Conservation (phyloP, 2,113 vertebrate species). For the Ariopsis seemanni region DNA sequence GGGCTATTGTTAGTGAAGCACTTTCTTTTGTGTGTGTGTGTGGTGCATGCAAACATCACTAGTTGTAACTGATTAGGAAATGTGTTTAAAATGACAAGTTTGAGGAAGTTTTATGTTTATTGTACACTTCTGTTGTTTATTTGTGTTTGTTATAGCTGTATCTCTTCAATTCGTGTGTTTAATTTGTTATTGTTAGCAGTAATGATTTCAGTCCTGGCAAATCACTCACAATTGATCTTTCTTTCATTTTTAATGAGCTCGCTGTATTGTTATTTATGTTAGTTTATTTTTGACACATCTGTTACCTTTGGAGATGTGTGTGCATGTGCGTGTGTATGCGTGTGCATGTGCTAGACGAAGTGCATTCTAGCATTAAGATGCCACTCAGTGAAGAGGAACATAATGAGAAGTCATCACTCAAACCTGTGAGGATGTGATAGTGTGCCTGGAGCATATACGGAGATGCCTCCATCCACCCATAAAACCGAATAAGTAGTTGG, state of each 20-base stretch:
- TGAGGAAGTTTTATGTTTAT: not conserved
- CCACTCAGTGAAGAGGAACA: slow-evolving; percentile 51
- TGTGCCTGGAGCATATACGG: slow-evolving; percentile 29
- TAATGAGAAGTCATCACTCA: slow-evolving; percentile 44
- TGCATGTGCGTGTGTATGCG: not conserved
- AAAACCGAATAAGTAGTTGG: slow-evolving; percentile 39
- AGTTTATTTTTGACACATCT: slow-evolving; percentile 46
- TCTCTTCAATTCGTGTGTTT: slow-evolving; percentile 2
- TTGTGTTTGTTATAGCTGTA: not conserved
- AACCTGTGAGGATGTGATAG: slow-evolving; percentile 33
- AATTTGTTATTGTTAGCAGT: not conserved
- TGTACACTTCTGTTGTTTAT: not conserved
- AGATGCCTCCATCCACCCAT: slow-evolving; percentile 31
- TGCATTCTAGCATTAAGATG: slow-evolving; percentile 33
- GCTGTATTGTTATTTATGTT: slow-evolving; percentile 57
- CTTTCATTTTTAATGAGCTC: slow-evolving; percentile 28
- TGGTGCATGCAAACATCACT: not conserved
- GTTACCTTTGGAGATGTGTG: slow-evolving; percentile 50
- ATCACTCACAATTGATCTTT: slow-evolving; percentile 15
- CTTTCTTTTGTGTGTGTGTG: not conserved
- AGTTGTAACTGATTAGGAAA: not conserved
- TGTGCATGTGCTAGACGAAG: slow-evolving; percentile 2
- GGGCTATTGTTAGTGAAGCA: slow-evolving; percentile 1
- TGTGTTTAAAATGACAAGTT: not conserved
- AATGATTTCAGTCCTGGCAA: slow-evolving; percentile 7